These are phyloP conservation scores for Pachyuromys duprasi DNA, from an alignment of 2,797 vertebrate species.

Conservation along the genomic window DNA sequence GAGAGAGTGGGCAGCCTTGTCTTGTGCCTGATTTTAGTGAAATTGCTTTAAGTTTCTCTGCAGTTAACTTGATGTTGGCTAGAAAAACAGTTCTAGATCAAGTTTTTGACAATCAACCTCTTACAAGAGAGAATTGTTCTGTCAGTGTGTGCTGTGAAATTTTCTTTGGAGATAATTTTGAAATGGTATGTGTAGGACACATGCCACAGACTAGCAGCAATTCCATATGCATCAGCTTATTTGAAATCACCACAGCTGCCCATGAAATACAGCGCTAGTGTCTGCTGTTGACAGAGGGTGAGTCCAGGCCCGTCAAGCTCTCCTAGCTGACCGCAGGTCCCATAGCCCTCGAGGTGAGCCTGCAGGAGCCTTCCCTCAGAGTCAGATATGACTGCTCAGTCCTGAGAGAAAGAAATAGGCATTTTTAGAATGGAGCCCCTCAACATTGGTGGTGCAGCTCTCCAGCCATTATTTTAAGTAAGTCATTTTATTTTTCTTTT, in stretches of 20 bases:
- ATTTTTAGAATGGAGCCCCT: conserved; percentile 11
- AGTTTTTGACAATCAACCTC: conserved; percentile 23
- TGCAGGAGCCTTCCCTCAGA: conserved; percentile 19
- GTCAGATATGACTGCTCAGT: background rate
- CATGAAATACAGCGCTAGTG: background rate
- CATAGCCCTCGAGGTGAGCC: background rate
- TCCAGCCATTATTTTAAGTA: background rate
- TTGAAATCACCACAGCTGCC: background rate
- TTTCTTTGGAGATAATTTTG: conserved; percentile 41
- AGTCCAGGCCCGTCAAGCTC: background rate
- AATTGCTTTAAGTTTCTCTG: too few species aligned
- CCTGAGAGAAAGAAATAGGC: conserved; percentile 17
- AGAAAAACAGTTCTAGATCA: background rate
- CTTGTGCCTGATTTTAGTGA: too few species aligned
- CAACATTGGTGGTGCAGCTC: background rate
- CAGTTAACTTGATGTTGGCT: too few species aligned
- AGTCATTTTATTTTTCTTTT: background rate
- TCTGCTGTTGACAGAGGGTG: background rate
- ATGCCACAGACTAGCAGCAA: background rate
- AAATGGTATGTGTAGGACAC: background rate
- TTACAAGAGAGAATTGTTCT: background rate
- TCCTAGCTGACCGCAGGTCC: background rate
- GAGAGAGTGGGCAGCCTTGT: too few species aligned
- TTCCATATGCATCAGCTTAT: background rate
- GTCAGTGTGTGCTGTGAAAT: background rate